Evolutionary conservation across 2,113 vertebrate genomes (phyloP), one percentile per base, ranked within the genome.

Genomic region (Sceloporus undulatus): DNA sequence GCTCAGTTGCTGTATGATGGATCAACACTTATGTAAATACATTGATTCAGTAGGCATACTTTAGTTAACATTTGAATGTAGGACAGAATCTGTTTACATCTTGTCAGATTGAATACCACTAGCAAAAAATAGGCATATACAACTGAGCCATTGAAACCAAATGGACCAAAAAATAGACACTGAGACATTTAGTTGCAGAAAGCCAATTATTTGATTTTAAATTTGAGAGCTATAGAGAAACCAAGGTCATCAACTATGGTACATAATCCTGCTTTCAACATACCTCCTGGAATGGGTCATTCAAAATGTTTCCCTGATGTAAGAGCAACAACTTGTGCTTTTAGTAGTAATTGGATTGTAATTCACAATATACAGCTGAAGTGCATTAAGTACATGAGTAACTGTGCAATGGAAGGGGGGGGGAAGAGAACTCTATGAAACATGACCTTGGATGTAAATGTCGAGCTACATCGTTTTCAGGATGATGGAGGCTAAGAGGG

Each of bases 391-490:
- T 74, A 70, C 52, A 86, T 27, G 34, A 62, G 74, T 38, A 88
- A 68, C 71, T 90, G 88, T 73, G 52, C 85, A 70, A 79, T 83
- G 62, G 54, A 91, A 21, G 56, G 90, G 19, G 75, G 52, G 92
- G 87, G 73, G 0, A 16, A 92, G 70, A 92, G 65, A 81, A 90
- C 74, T 89, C 83, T 82, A 0, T 0, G 88, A 88, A 88, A 92
- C 91, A 83, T 93, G 92, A 74, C 91, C 85, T 94, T 92, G 87
- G 89, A 89, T 66, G 52, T 88, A 88, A 95, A 90, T 86, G 82
- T 84, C 91, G 93, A 27, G 9, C 7, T 59, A 23, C 4, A 34
- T 89, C n/a, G 0, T 1, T 90, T 54, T 66, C 54, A 59, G 77
- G 40, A 66, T 9, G 80, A 75, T 68, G 16, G 71, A 52, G 40